Base-by-base conservation (phyloP, 2,797 vertebrate genomes). In the Cygnus olor region DNA sequence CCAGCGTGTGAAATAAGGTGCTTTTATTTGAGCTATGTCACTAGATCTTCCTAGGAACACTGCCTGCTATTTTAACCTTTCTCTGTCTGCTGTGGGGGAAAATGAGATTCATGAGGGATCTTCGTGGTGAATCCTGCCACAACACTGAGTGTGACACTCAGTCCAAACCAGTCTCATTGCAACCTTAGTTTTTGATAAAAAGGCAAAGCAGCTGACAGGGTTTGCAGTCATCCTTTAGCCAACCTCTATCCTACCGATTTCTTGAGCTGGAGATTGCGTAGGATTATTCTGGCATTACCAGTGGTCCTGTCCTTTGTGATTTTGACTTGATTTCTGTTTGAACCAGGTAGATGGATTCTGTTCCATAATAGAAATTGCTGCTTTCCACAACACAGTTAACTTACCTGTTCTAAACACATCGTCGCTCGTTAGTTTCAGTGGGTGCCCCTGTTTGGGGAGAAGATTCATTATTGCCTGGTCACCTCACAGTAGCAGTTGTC, bases 41-140 rank as follows among this genome's bases (percentile, higher is more conserved):
- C 38, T 7, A 17, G 49, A 10, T 40, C 44, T 64, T 45, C 1
- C 8, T 16, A 32, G 30, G 25, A 30, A 14, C 34, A 1, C 6
- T 28, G 13, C 25, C 36, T 45, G 28, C 9, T 58, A 8, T 15
- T 30, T 42, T 42, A 5, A 38, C 7, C 20, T 22, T 10, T 12
- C 10, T 17, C 28, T 32, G 10, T 5, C 53, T 1, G 0, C n/a
- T 47, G 34, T 0, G 7, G n/a, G 21, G 19, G 10, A n/a, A n/a
- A 14, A 1, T 8, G 6, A 54, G 68, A 15, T 40, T 15, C 6
- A 0, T 1, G 7, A 36, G 30, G 19, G 9, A 0, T 14, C 49
- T 44, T 8, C 32, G 65, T 36, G 42, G 11, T 49, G 40, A 4
- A 0, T 21, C 32, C 38, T 20, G 32, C 8, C 68, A 45, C 57